Percentiles rank a stretch among this genome's conserved stretches.
phyloP scores from a whole-genome alignment of 2,888 invertebrate genomes.

The Carabus problematicus region DNA sequence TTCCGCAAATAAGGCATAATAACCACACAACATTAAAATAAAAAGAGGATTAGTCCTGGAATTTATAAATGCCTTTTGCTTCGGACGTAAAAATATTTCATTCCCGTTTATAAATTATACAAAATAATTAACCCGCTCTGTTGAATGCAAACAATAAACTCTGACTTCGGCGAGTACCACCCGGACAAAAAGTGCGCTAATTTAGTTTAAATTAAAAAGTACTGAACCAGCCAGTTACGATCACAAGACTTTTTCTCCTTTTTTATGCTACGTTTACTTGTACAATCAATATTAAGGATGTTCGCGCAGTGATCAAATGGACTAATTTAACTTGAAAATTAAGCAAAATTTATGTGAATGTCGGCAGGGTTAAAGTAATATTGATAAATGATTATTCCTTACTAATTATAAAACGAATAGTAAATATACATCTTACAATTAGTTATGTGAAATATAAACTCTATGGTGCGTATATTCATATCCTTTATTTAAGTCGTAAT shows the following conservation, averaged over 20 bases:
- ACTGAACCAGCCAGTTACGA: constrained; percentile 10
- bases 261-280: too few relatives aligned
- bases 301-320: background rate
- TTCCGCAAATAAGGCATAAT: constrained; percentile 37
- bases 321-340: constrained; percentile 14
- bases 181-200: constrained; percentile 8
- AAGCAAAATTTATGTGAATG: too few relatives aligned
- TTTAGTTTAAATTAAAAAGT: constrained; percentile 40
- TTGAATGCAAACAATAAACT: constrained; percentile 38
- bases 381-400: too few relatives aligned
- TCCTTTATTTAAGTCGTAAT: too few relatives aligned
- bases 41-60: constrained; percentile 29
- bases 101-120: constrained; percentile 40
- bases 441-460: too few relatives aligned
- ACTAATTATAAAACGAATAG: too few relatives aligned
- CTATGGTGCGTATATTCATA: too few relatives aligned
- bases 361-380: too few relatives aligned
- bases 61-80: constrained; percentile 29
- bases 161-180: constrained; percentile 17
- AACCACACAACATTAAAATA: constrained; percentile 30
- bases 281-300: constrained; percentile 30
- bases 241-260: background rate
- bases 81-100: constrained; percentile 38
- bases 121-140: constrained; percentile 38
- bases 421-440: too few relatives aligned